These are phyloP conservation scores for Zygothrica quintamaculata DNA, from an alignment of 2,888 invertebrate species.

Conservation along the genomic window DNA sequence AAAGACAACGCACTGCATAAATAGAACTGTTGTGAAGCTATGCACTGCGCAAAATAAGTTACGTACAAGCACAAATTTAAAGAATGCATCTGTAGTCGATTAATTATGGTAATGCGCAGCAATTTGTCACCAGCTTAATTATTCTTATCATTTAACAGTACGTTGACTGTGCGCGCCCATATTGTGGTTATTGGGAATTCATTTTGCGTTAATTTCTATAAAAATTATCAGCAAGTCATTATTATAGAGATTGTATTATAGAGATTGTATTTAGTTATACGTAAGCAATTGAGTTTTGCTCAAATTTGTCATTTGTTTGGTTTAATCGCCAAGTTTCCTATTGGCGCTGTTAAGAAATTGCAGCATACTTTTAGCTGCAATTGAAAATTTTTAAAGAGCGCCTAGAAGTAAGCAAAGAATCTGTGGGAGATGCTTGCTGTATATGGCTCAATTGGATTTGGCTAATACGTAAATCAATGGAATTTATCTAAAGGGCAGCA, in stretches of 20 bases:
- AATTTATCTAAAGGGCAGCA: no score
- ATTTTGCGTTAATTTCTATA: no score
- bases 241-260: not conserved
- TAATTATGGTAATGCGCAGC: not conserved
- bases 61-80: no score
- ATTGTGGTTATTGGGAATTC: no score
- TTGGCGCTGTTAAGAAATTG: not conserved
- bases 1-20: constrained; percentile 19
- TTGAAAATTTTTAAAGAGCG: not conserved
- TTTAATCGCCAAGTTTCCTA: not conserved
- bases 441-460: no score
- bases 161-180: not conserved
- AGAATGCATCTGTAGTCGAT: not conserved
- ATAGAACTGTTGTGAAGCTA: constrained; percentile 17
- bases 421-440: no score
- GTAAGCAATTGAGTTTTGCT: not conserved
- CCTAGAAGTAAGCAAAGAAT: constrained; percentile 36
- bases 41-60: constrained; percentile 29
- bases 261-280: constrained; percentile 14
- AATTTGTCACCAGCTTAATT: not conserved
- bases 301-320: constrained; percentile 23
- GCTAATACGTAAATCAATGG: no score
- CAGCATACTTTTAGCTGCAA: constrained; percentile 27
- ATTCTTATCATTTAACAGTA: not conserved
- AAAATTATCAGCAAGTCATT: no score